Evolutionary conservation across 2,113 vertebrate species (phyloP), one percentile per base, ranked within the genome.

Genomic region (Bufo bufo): DNA sequence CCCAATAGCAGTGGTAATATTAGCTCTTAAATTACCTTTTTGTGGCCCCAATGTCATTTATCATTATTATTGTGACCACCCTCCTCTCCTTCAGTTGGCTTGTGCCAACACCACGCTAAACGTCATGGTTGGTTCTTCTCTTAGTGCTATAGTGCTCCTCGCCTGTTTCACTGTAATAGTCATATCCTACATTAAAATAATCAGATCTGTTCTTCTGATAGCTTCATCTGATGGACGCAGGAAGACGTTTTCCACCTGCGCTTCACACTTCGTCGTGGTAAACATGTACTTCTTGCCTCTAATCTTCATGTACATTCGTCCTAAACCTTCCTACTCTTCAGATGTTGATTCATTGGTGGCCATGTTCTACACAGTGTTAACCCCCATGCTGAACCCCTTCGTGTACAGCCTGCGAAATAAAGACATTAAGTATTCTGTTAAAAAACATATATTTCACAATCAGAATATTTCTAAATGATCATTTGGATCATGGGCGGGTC

Each of bases 1-100:
- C 3, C 66, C 66, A 12, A 33, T 71, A 3, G 11, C 23, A 10
- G 11, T 82, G 13, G 23, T 91, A 2, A 20, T 4, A 0, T 17
- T 83, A 50, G 92, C 91, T 0, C 90, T 90, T 16, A 86, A 4
- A 66, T 23, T 90, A 23, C 78, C 20, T 12, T 90, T 52, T 0
- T 77, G 75, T 77, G 75, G 75, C 2, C 16, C 75, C 0, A 50
- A 77, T 77, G 17, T 50, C 75, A 77, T 77, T 12, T 17, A 77
- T n/a, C 75, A 77, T 77, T 71, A 71, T 33, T 71, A 33, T 33
- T 71, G 66, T 71, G 66, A 71, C 23, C 66, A 71, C 7, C 66
- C 75, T 0, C 75, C 47, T 20, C 9, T 77, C 6, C 5, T 77
- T 11, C 45, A 77, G 75, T 47, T 77, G 75, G 75, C 75, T 50